Percentiles rank a stretch among this genome's conserved stretches.
Evolutionary conservation across 2,113 vertebrate species (phyloP).

Genomic region (Anoura caudifer): DNA sequence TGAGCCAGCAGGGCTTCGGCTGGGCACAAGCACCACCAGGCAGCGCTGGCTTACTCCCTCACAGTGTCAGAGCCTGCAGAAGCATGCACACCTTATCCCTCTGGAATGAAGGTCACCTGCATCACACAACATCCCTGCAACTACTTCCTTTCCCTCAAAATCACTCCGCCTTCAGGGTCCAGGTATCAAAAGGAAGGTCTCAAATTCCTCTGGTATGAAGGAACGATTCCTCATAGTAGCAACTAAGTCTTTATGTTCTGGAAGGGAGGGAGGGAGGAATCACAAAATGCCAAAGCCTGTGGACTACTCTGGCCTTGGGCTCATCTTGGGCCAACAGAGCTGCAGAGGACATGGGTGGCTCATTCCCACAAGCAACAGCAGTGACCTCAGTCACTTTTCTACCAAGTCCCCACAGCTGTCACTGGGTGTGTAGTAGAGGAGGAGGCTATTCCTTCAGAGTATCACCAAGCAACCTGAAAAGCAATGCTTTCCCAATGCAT

Average conservation of each 20-base stretch:
- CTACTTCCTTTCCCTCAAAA: neutral
- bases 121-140: neutral
- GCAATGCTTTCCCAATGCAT: neutral
- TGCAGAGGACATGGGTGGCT: too few species aligned
- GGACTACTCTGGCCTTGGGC: neutral
- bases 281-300: neutral
- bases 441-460: neutral
- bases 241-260: neutral
- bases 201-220: conserved; percentile 44
- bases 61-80: neutral
- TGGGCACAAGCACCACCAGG: fast-evolving
- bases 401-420: neutral
- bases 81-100: neutral
- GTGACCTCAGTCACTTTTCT: fast-evolving
- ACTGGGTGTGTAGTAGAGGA: neutral
- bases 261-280: neutral
- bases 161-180: conserved; percentile 55
- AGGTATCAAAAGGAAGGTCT: conserved; percentile 70
- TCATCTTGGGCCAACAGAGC: too few species aligned
- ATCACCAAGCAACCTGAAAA: neutral
- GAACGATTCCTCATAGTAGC: neutral
- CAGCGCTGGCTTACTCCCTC: neutral
- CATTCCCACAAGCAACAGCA: neutral
- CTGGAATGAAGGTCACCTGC: conserved; percentile 62
- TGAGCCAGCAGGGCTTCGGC: neutral